Evolutionary conservation across 1,140 invertebrate genomes (phyloP).

Genomic region (Neoseiulus cucumeris): DNA sequence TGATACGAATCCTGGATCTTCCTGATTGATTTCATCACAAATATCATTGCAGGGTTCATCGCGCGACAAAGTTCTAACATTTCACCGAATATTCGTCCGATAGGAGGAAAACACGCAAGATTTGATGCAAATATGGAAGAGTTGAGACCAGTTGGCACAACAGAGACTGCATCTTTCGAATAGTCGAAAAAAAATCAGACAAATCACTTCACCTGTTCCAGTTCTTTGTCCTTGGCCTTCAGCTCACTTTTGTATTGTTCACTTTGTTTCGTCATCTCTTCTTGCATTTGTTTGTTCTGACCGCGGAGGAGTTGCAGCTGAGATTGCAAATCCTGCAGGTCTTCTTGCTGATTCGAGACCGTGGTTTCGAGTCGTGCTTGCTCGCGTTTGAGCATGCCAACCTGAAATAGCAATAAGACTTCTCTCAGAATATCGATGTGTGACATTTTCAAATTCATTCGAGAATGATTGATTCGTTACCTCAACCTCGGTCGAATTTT

Average conservation of each 20-base stretch:
- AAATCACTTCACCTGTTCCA: slow-evolving; percentile 6
- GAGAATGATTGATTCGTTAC: not conserved
- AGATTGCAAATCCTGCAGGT: not conserved
- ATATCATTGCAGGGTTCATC: too few species aligned
- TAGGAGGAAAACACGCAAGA: too few species aligned
- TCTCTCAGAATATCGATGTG: not conserved
- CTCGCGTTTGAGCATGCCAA: not conserved
- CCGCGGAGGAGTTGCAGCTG: not conserved
- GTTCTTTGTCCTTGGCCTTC: not conserved
- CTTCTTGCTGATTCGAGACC: not conserved
- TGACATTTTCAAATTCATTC: not conserved
- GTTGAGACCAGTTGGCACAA: too few species aligned
- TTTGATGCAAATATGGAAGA: too few species aligned
- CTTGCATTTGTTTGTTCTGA: not conserved
- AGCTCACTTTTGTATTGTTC: not conserved
- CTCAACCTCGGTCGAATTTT: not conserved
- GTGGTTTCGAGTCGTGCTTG: not conserved
- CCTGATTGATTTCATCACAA: too few species aligned
- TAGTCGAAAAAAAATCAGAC: too few species aligned
- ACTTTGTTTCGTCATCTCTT: not conserved
- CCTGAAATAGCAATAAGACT: not conserved
- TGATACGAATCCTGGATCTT: too few species aligned
- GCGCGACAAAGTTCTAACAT: too few species aligned
- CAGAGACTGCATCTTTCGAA: too few species aligned
- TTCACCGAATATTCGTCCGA: too few species aligned